phyloP scores from a whole-genome alignment of 2,113 vertebrate species.

The Elgaria multicarinata region DNA sequence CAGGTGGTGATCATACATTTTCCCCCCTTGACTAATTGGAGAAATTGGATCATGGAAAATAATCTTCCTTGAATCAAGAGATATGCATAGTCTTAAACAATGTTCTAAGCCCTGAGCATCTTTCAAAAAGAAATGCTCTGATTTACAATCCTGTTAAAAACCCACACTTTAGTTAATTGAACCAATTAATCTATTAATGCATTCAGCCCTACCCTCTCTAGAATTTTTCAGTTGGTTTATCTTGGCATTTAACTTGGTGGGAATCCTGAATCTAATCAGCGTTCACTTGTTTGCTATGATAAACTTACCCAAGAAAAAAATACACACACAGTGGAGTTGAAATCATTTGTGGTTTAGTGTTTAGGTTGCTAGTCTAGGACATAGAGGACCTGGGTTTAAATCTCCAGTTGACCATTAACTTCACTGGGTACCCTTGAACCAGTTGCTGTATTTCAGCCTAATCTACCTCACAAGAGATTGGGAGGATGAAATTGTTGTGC shows the following conservation, averaged over 20 bases:
- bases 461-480: background rate
- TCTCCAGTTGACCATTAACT: background rate
- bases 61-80: background rate
- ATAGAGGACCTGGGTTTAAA: background rate
- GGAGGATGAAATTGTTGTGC: background rate
- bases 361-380: background rate
- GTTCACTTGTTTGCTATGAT: background rate
- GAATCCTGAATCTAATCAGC: slow-evolving; percentile 8
- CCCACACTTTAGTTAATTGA: slow-evolving; percentile 28
- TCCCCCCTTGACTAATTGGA: background rate
- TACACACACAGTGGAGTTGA: background rate
- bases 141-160: slow-evolving; percentile 18
- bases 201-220: background rate
- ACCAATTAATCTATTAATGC: slow-evolving; percentile 33
- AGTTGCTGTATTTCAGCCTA: background rate
- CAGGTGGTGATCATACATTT: background rate
- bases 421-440: background rate
- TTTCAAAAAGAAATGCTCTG: slow-evolving; percentile 10
- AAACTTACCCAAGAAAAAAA: background rate
- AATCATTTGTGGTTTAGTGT: background rate
- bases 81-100: background rate
- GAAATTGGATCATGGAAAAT: background rate
- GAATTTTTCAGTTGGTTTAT: slow-evolving; percentile 8
- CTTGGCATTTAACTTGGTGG: slow-evolving; percentile 21
- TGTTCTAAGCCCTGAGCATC: background rate